Evolutionary conservation across 2,888 invertebrate genomes (phyloP), one percentile per base, ranked within the genome.

Genomic region (Pecten maximus): DNA sequence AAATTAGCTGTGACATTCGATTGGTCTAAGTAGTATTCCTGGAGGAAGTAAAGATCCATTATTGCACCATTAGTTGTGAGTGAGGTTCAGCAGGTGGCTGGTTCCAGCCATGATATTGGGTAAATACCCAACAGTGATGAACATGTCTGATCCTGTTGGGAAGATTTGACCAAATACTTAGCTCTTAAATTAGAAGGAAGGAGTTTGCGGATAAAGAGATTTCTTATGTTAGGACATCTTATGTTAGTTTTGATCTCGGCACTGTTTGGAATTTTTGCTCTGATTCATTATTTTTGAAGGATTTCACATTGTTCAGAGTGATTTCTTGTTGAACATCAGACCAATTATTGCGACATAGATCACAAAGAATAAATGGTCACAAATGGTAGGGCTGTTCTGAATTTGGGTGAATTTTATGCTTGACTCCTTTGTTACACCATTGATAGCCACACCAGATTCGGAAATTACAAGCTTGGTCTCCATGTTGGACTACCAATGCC

Each of bases 21-120:
- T 74, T 74, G 74, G 74, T 74, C 35, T 74, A 74, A 74, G 28
- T 74, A 12, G 74, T 74, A 74, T 74, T 35, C 74, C 74, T 74
- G 28, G 35, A 74, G 74, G 74, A 74, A 3, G 35, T 28, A 35
- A 35, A 12, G 74, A 23, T 23, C 74, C 74, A 74, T 74, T 74
- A 74, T 74, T 74, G 35, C 74, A 74, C 74, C 74, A 74, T 74
- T 74, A 74, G 74, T 8, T 74, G 6, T n/a, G 74, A 74, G 74
- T 74, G 74, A 74, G 35, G 74, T 35, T 35, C 60, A 35, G 35
- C 74, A 74, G 74, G 74, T 74, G 74, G 35, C 74, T 74, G 35
- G 74, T 74, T 15, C 28, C 74, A 74, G 74, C 28, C 74, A 74
- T 12, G 28, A 28, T 74, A 74, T 74, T 74, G 74, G 23, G 15